A percentile compares a stretch with the other conserved stretches of the same genome.
phyloP scores from a whole-genome alignment of 2,113 vertebrate genomes.

The Menidia beryllina region DNA sequence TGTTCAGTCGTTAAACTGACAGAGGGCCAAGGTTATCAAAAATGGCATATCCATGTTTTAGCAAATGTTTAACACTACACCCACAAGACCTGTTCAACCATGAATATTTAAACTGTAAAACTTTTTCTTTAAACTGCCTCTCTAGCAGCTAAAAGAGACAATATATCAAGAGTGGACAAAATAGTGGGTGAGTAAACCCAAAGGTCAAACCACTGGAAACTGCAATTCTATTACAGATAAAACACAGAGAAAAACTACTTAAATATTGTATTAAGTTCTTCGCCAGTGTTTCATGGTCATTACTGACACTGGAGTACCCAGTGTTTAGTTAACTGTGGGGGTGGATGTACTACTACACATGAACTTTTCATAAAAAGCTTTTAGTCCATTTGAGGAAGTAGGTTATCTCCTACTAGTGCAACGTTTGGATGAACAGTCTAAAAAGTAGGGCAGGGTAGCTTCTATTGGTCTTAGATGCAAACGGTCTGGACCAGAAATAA shows the following conservation, averaged over 20 bases:
- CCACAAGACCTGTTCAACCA: conserved; percentile 23
- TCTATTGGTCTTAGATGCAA: not conserved
- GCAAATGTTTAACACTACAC: conserved; percentile 10
- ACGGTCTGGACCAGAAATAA: not conserved
- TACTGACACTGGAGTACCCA: conserved; percentile 14
- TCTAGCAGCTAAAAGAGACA: conserved; percentile 9
- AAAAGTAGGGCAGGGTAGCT: conserved; percentile 26
- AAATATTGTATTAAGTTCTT: conserved; percentile 3
- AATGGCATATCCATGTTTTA: not conserved
- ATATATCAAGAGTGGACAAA: conserved; percentile 8
- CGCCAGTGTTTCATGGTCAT: not conserved
- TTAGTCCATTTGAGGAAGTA: conserved; percentile 31
- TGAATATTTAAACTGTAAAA: conserved; percentile 3
- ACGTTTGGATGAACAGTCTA: conserved; percentile 17
- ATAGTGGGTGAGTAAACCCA: conserved; percentile 16
- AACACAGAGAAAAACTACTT: not conserved
- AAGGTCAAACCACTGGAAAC: conserved; percentile 1
- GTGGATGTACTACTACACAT: conserved; percentile 7
- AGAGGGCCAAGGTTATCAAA: conserved; percentile 37
- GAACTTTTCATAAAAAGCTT: conserved; percentile 43
- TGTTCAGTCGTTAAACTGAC: conserved; percentile 20
- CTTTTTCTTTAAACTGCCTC: conserved; percentile 39
- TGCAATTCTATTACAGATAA: not conserved
- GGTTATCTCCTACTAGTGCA: conserved; percentile 9
- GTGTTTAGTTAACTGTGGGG: not conserved